phyloP scores from a whole-genome alignment of 2,113 vertebrate genomes.

The Bubalus kerabau region DNA sequence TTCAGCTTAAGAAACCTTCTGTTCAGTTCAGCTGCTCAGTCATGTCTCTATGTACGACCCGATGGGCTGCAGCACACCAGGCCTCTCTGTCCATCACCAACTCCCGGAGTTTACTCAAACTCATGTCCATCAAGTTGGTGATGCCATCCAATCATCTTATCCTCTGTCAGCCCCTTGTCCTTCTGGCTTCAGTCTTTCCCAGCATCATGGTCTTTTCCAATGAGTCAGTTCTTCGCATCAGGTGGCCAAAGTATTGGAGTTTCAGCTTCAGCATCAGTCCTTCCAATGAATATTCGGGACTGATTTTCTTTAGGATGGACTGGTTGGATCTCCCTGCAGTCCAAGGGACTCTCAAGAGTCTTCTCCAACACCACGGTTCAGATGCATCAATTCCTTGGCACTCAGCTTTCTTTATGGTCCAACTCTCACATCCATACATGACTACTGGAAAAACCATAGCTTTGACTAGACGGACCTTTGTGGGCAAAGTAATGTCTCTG shows the following conservation, averaged over 20 bases:
- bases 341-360: not conserved
- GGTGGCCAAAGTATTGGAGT: not conserved
- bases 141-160: not conserved
- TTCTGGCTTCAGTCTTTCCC: not conserved
- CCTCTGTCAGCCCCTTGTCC: not conserved
- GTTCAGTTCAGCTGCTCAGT: not conserved
- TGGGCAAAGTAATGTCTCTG: too few species aligned
- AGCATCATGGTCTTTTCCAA: not conserved
- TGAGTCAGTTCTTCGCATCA: not conserved
- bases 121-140: not conserved
- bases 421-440: not conserved
- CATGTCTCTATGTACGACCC: accelerated
- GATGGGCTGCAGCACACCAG: not conserved
- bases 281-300: not conserved
- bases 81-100: not conserved
- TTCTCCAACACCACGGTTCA: not conserved
- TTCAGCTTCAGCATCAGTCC: not conserved
- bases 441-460: too few species aligned
- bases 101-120: not conserved
- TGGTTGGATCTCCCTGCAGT: not conserved
- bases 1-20: not conserved
- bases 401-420: not conserved
- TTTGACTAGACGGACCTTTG: too few species aligned
- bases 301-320: not conserved
- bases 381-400: not conserved